phyloP scores from a whole-genome alignment of 2,888 invertebrate genomes.

The Charanyca ferruginea region DNA sequence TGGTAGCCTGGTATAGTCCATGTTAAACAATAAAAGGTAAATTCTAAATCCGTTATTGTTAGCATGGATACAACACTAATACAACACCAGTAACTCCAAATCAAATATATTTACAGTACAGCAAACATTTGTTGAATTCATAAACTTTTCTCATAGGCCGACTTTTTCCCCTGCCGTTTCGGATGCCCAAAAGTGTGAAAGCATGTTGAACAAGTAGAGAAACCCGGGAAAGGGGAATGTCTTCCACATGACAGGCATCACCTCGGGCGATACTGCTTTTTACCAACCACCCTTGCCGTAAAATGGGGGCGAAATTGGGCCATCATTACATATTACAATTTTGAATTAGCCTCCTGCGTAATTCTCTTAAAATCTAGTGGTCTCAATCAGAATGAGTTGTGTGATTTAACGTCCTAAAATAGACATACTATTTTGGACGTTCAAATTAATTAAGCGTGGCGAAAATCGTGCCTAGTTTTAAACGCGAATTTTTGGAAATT shows the following conservation, averaged over 20 bases:
- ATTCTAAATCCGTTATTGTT: slow-evolving; percentile 30
- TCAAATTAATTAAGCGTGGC: slow-evolving; percentile 40
- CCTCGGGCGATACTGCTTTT: slow-evolving; percentile 79
- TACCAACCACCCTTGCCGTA: slow-evolving; percentile 72
- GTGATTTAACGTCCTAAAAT: slow-evolving; percentile 40
- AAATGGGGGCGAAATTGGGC: slow-evolving; percentile 76
- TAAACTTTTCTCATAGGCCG: slow-evolving; percentile 75
- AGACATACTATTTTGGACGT: slow-evolving; percentile 29
- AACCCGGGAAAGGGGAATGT: slow-evolving; percentile 76
- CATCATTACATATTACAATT: slow-evolving; percentile 68
- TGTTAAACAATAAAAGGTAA: slow-evolving; percentile 7
- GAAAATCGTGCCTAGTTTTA: slow-evolving; percentile 40
- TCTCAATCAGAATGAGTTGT: slow-evolving; percentile 25
- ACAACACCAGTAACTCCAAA: slow-evolving; percentile 35
- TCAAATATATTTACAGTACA: slow-evolving; percentile 60
- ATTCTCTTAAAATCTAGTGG: slow-evolving; percentile 52
- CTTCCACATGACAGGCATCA: slow-evolving; percentile 79
- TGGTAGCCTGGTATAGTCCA: slow-evolving; percentile 1
- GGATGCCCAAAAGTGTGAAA: slow-evolving; percentile 85
- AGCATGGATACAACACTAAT: slow-evolving; percentile 30
- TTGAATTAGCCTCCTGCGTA: slow-evolving; percentile 60
- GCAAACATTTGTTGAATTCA: slow-evolving; percentile 70
- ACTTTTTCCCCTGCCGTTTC: slow-evolving; percentile 70
- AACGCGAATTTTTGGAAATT: slow-evolving; percentile 33
- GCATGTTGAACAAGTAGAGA: slow-evolving; percentile 81